Base-by-base conservation (phyloP, 2,797 vertebrate species). In the Peromyscus attwateri region DNA sequence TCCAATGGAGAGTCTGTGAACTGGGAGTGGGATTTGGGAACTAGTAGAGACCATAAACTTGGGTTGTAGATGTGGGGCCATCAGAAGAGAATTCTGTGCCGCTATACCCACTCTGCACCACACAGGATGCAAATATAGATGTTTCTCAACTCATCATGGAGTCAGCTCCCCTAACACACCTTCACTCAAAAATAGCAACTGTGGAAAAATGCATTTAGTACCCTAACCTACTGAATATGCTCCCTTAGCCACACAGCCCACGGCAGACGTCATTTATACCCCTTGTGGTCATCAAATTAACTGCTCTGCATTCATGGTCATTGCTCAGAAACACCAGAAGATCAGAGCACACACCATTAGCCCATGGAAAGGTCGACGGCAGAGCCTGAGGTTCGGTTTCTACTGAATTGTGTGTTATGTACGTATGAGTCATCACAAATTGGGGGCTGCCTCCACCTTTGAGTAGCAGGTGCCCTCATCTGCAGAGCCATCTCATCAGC, bases 31-130 rank as follows among this genome's bases (percentile, higher is more conserved):
- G 57, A 17, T 1, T 34, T 23, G 1, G 64, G 29, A 12, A 52
- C 68, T 40, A 46, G 10, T 40, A 31, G 49, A 73, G 5, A 73
- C n/a, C 70, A 52, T 27, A 87, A 37, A 10, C 64, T 1, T 14
- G 9, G 46, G 43, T 52, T 9, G 0, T 0, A 10, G 13, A 57
- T 4, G 0, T 14, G 11, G 0, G n/a, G 40, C 55, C 16, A 2
- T 25, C 71, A 91, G 68, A 85, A 89, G 68, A 73, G 84, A 64
- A 37, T 11, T 2, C 40, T 62, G 57, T 13, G 17, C 31, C 29
- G 1, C 40, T 6, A 1, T 1, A 13, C 52, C 64, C 14, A 0
- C 31, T 34, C 60, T 2, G 29, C 0, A 27, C 34, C 43, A 1
- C 1, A 0, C 3, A 10, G 71, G 10, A 11, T 6, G 1, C 5